phyloP scores from a whole-genome alignment of 2,797 vertebrate genomes.

The Melanogrammus aeglefinus region DNA sequence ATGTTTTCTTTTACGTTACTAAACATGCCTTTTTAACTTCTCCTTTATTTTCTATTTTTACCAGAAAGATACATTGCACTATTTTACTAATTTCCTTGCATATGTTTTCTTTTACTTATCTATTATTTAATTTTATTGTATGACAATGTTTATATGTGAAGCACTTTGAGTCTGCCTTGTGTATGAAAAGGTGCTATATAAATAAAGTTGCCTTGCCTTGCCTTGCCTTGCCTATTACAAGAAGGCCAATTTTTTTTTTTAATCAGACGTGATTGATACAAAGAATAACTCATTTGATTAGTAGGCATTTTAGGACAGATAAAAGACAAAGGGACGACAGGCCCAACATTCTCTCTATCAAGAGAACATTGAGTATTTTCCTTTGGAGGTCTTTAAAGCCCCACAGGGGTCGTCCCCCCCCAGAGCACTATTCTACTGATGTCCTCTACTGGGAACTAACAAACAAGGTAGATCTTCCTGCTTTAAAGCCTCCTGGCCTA shows the following conservation, averaged over 20 bases:
- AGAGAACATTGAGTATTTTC: neutral
- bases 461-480: conserved; percentile 10
- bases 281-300: neutral
- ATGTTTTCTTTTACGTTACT: no score
- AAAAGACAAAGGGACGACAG: neutral
- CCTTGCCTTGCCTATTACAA: no score
- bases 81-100: no score
- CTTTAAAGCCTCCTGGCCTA: neutral
- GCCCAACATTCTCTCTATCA: neutral
- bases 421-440: conserved; percentile 3
- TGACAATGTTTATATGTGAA: no score
- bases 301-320: neutral
- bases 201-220: no score
- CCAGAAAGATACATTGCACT: no score
- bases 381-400: neutral
- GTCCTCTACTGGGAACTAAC: conserved; percentile 6
- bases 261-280: neutral
- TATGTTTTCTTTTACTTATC: no score
- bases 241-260: neutral
- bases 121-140: no score
- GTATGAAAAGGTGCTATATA: no score
- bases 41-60: no score
- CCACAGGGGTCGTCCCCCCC: neutral
- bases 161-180: no score
- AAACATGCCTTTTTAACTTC: no score